These are phyloP conservation scores for Galaxea fascicularis DNA, from an alignment of 92 coral and sea anemone species.

Conservation along the genomic window DNA sequence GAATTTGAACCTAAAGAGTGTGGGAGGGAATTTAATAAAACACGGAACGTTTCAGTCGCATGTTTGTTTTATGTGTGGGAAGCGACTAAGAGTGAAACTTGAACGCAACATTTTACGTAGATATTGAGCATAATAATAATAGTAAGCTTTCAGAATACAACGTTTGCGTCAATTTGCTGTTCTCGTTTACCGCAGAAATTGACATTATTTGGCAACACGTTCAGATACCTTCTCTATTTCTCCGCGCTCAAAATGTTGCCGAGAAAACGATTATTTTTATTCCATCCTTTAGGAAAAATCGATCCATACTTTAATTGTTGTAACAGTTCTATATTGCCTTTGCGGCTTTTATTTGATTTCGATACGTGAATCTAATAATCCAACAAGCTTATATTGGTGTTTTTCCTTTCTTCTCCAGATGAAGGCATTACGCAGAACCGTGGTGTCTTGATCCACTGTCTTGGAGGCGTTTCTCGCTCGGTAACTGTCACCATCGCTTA, in stretches of 20 bases:
- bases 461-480: constrained; percentile 96
- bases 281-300: neutral
- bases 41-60: neutral
- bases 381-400: constrained; percentile 5
- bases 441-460: constrained; percentile 93
- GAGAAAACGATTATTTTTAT: constrained; percentile 12
- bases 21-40: constrained; percentile 7
- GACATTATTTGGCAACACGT: neutral
- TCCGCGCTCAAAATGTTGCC: neutral
- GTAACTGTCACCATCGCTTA: constrained; percentile 98
- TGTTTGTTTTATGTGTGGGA: constrained; percentile 38
- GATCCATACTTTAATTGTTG: neutral
- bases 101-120: constrained; percentile 22
- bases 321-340: constrained; percentile 11
- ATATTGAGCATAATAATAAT: constrained; percentile 1
- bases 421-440: constrained; percentile 87
- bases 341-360: constrained; percentile 39
- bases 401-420: constrained; percentile 59
- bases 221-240: neutral
- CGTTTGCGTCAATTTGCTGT: neutral
- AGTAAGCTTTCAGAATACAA: neutral
- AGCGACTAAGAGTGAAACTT: neutral
- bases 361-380: constrained; percentile 28
- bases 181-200: neutral
- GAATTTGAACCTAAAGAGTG: neutral